Evolutionary conservation across 2,113 vertebrate species (phyloP).

Genomic region (Marcusenius ussheri): DNA sequence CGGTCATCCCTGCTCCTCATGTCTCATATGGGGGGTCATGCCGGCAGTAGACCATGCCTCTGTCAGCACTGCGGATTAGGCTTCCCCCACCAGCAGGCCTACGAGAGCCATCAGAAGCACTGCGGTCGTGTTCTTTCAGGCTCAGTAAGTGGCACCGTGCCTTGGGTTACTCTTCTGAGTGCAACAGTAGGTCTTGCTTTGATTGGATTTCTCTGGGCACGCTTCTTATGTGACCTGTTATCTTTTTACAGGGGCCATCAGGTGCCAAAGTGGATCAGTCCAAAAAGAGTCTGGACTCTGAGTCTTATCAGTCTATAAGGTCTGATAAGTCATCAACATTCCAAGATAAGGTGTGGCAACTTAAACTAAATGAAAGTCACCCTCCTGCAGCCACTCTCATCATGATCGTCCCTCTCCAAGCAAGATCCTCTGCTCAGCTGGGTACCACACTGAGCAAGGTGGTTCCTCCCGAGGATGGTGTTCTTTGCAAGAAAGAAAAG

Average conservation of each 20-base stretch:
- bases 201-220: background rate
- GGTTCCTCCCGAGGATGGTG: background rate
- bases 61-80: constrained; percentile 79
- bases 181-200: background rate
- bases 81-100: constrained; percentile 67
- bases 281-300: background rate
- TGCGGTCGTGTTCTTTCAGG: constrained; percentile 43
- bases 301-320: background rate
- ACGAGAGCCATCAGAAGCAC: constrained; percentile 58
- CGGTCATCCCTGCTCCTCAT: constrained; percentile 74
- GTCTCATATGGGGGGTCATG: constrained; percentile 84
- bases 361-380: constrained; percentile 45
- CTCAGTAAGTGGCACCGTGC: constrained; percentile 39
- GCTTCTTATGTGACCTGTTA: background rate
- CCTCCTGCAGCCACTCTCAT: constrained; percentile 49
- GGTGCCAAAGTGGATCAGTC: background rate
- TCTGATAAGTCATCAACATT: background rate
- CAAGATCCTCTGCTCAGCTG: background rate
- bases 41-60: constrained; percentile 69
- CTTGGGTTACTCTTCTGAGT: background rate
- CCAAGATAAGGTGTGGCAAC: constrained; percentile 37
- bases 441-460: background rate
- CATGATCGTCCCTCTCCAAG: constrained; percentile 45
- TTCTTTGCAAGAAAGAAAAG: background rate
- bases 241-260: constrained; percentile 26